Base-by-base conservation (phyloP, 2,888 invertebrate species). In the Xestia xanthographa region DNA sequence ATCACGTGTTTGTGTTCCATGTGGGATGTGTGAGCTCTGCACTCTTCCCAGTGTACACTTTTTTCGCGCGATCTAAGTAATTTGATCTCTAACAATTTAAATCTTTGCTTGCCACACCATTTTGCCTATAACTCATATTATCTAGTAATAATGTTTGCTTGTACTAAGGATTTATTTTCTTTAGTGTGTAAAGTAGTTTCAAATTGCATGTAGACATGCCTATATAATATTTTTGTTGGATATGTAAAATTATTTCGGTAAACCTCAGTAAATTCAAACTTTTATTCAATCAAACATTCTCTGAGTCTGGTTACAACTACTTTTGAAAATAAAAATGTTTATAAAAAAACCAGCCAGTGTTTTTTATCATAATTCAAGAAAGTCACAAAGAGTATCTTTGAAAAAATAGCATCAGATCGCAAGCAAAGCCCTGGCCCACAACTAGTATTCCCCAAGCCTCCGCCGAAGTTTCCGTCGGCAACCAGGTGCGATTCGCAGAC, bases 401-500 rank as follows among this genome's bases (percentile, higher is more conserved):
- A n/a, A n/a, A n/a, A n/a, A n/a, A n/a, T n/a, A n/a, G n/a, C n/a
- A n/a, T 34, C 34, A 6, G 0, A 20, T 58, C 6, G 11, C 63
- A 82, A 81, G 78, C 68, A 69, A 87, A 86, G 22, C 73, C 77
- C 0, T 11, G 38, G 0, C 0, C 6, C 29, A n/a, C 22, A 29
- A n/a, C 75, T 83, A 86, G 88, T 86, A 70, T 75, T 75, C 73
- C 70, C 83, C 63, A n/a, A 75, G 75, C 70, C 53, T 45, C 70
- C 67, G 72, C 63, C n/a, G 85, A 91, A 89, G 88, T 91, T 88
- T 79, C 70, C 77, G 72, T 70, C 70, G 66, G 82, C 84, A 65
- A 80, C 79, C 92, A 92, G 92, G 92, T 92, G 92, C 86, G 76
- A 77, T 81, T 86, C 66, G 76, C 90, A 88, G 89, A 88, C 88